These are phyloP conservation scores for Leptobrachium leishanense DNA, from an alignment of 2,113 vertebrate genomes.

Conservation along the genomic window DNA sequence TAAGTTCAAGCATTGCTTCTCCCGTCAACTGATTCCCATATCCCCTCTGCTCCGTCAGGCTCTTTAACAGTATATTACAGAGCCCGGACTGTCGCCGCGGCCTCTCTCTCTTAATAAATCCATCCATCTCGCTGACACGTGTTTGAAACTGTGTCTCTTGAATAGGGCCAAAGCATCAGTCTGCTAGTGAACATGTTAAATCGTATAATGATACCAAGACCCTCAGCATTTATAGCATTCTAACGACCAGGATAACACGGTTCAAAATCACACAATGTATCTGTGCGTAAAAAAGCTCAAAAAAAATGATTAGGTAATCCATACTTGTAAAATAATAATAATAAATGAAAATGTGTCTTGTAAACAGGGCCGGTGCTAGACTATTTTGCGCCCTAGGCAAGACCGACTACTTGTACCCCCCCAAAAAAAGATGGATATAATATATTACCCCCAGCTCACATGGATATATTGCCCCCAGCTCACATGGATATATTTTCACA, in stretches of 20 bases:
- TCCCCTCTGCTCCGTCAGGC: slow-evolving; percentile 36
- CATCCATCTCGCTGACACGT: slow-evolving; percentile 45
- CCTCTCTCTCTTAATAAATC: slow-evolving; percentile 48
- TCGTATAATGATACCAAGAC: slow-evolving; percentile 27
- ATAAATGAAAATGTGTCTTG: too few relatives aligned
- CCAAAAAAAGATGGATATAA: too few relatives aligned
- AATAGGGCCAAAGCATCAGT: slow-evolving; percentile 23
- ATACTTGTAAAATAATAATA: too few relatives aligned
- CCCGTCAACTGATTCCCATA: slow-evolving; percentile 30
- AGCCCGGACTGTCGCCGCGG: slow-evolving; percentile 30
- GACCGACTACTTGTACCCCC: too few relatives aligned
- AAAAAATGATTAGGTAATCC: too few relatives aligned
- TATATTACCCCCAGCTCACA: too few relatives aligned
- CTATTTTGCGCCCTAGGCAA: too few relatives aligned
- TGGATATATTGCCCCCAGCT: too few relatives aligned
- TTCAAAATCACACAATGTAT: too few relatives aligned
- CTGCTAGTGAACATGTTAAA: slow-evolving; percentile 41
- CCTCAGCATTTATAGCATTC: neutral
- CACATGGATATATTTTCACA: too few relatives aligned
- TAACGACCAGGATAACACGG: neutral
- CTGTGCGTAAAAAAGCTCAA: too few relatives aligned
- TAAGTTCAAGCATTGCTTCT: slow-evolving; percentile 31
- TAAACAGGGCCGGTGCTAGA: too few relatives aligned
- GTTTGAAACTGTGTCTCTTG: slow-evolving; percentile 33
- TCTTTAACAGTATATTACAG: slow-evolving; percentile 43